phyloP scores from a whole-genome alignment of 92 coral and sea anemone genomes.

The Epizoanthus scotinus region DNA sequence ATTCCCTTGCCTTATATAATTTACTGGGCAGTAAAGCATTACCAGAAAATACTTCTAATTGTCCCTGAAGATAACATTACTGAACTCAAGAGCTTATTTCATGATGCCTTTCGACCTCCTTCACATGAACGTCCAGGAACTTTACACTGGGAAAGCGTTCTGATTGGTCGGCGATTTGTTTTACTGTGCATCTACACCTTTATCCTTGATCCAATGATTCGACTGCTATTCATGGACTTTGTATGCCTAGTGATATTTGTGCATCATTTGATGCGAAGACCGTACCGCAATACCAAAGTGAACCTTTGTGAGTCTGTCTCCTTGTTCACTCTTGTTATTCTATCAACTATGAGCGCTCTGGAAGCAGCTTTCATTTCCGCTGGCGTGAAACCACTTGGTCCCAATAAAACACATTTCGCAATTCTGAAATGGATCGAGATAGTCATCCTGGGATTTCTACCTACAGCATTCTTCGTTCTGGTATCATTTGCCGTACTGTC shows the following conservation, averaged over 20 bases:
- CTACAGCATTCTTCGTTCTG: neutral
- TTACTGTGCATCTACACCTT: too few species aligned
- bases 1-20: too few species aligned
- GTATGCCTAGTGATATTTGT: constrained; percentile 9
- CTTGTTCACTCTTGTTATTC: too few species aligned
- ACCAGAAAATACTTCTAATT: neutral
- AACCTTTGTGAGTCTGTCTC: too few species aligned
- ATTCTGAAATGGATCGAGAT: neutral
- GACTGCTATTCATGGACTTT: too few species aligned
- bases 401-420: neutral
- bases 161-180: constrained; percentile 19
- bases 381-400: neutral
- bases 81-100: too few species aligned
- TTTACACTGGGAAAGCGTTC: constrained; percentile 12
- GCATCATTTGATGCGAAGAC: neutral
- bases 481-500: neutral
- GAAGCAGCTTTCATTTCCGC: neutral
- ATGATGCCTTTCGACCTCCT: constrained; percentile 21
- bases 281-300: too few species aligned
- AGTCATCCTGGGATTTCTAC: neutral
- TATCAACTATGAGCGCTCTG: too few species aligned
- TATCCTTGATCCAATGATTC: too few species aligned
- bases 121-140: too few species aligned
- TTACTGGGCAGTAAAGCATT: constrained; percentile 16
- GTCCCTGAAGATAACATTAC: too few species aligned